A percentile compares a stretch with the other conserved stretches of the same genome.
Conservation (phyloP, 2,113 vertebrate species). For the Raphicerus campestris region DNA sequence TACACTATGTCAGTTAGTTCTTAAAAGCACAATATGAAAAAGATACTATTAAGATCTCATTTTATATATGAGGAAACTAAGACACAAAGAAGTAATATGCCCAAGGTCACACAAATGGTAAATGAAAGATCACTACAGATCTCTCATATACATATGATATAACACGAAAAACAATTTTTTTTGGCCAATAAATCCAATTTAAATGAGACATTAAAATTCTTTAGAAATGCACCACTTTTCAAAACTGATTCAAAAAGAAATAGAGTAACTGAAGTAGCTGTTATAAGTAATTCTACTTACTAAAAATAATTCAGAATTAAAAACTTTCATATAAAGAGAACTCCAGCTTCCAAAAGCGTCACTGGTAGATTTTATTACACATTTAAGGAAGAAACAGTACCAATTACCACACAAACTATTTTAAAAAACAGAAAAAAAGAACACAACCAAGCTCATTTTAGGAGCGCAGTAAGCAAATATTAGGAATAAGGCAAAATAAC, state of each 20-base stretch:
- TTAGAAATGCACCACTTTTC: neutral
- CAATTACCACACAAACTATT: neutral
- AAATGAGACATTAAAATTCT: neutral
- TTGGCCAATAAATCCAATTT: neutral
- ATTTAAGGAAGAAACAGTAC: neutral
- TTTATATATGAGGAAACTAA: neutral
- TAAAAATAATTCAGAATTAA: neutral
- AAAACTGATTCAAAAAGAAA: constrained; percentile 10
- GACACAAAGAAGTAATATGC: neutral
- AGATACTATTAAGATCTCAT: neutral
- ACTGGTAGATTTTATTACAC: neutral
- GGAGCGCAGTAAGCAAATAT: neutral
- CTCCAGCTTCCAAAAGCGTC: neutral
- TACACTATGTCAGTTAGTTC: neutral
- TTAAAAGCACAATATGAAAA: neutral
- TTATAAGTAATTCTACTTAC: neutral
- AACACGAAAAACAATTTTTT: neutral
- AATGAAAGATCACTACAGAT: neutral
- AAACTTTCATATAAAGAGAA: neutral
- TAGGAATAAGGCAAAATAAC: neutral
- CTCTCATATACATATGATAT: neutral
- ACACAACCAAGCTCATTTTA: neutral
- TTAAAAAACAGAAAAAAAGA: neutral
- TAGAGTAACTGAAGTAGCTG: neutral
- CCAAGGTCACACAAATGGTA: neutral